Percentiles rank a stretch among this genome's conserved stretches.
Conservation (phyloP, 2,113 vertebrate species). For the Ameiurus melas region DNA sequence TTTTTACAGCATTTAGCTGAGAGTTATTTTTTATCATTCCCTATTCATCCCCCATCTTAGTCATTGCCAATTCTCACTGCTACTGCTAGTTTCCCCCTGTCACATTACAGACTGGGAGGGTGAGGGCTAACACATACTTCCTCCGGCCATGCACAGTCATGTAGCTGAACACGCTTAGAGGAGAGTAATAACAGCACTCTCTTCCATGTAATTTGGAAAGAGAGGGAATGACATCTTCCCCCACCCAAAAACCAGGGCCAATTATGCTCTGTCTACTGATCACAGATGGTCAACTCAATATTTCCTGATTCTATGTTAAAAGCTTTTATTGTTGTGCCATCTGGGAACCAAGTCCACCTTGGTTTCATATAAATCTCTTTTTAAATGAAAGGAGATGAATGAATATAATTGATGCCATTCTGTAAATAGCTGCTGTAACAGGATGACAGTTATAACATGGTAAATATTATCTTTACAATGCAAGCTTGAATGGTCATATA, state of each 20-base stretch:
- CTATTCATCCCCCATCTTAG: background rate
- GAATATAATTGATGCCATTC: background rate
- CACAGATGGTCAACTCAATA: background rate
- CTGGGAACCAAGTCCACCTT: background rate
- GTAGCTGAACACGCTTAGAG: background rate
- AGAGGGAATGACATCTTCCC: background rate
- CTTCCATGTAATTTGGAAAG: background rate
- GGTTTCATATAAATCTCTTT: background rate
- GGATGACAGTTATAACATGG: background rate
- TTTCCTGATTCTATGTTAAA: background rate
- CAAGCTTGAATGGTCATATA: background rate
- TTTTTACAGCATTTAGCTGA: background rate
- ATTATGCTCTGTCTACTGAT: background rate
- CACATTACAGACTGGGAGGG: background rate
- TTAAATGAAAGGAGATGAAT: background rate
- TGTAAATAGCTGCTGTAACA: background rate
- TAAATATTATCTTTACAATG: background rate
- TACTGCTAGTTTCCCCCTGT: background rate
- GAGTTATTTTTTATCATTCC: background rate
- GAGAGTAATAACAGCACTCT: slow-evolving; percentile 9
- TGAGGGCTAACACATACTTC: background rate
- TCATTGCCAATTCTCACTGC: background rate
- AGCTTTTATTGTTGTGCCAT: background rate
- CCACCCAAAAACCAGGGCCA: background rate
- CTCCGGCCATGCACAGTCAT: background rate